These are phyloP conservation scores for Ara ararauna DNA, from an alignment of 2,797 vertebrate genomes.

Conservation along the genomic window DNA sequence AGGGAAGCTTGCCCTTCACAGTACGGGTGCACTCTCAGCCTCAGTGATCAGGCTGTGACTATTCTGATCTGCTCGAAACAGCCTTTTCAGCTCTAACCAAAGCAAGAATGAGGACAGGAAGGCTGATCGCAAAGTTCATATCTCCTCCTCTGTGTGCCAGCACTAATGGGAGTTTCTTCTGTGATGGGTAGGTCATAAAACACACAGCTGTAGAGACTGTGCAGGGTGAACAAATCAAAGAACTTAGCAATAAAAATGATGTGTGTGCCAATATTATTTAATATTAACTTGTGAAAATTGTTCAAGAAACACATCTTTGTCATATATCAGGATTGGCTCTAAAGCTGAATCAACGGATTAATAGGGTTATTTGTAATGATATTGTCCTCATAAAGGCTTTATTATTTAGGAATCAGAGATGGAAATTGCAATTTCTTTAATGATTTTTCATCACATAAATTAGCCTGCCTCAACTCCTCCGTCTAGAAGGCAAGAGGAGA, in stretches of 20 bases:
- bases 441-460: conserved; percentile 60
- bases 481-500: conserved; percentile 66
- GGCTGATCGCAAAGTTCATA: conserved; percentile 37
- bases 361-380: conserved; percentile 58
- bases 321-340: neutral
- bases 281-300: conserved; percentile 50
- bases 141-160: neutral
- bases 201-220: conserved; percentile 3
- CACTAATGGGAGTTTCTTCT: conserved; percentile 36
- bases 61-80: conserved; percentile 35
- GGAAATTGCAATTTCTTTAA: conserved; percentile 57
- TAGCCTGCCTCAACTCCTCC: conserved; percentile 34
- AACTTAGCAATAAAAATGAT: conserved; percentile 61
- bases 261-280: conserved; percentile 63
- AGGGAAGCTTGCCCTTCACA: conserved; percentile 57
- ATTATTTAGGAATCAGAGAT: conserved; percentile 64
- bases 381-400: conserved; percentile 36
- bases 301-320: conserved; percentile 40
- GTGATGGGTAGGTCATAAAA: conserved; percentile 49
- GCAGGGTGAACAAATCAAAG: conserved; percentile 57
- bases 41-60: neutral
- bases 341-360: conserved; percentile 35
- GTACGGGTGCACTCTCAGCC: conserved; percentile 18
- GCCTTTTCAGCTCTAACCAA: conserved; percentile 18
- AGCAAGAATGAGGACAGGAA: conserved; percentile 1